Evolutionary conservation across 64 coral and sea anemone species (phyloP), one percentile per base, ranked within the genome.

Genomic region (Montipora efflorescens): DNA sequence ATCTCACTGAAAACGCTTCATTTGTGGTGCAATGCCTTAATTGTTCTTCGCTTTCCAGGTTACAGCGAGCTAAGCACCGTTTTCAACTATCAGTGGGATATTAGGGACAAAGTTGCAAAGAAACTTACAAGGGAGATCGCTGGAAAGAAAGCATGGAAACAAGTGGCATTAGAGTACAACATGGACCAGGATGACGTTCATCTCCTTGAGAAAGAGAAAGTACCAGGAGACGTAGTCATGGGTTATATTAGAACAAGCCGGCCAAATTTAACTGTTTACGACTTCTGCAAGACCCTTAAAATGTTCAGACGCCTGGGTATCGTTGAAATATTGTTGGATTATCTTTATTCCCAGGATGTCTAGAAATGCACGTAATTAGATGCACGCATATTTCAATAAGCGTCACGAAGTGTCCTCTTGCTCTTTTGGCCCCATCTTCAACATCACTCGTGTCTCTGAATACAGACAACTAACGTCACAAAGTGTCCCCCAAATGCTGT

Each of bases 211-310:
- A 48, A 0, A 0, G 18, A 14, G 2, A 43, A 68, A 6, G 16
- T 47, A 3, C 14, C 59, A 48, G 82, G 82, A 8, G 66, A 12
- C 7, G 36, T 3, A 20, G 14, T 46, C 67, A 7, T 85, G 5
- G 28, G n/a, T 4, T 71, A 49, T 19, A 59, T 85, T 49, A 4
- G 4, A 8, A 0, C 62, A 10, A 55, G 52, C 52, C 8, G 25
- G 53, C 62, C 82, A 23, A 19, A 72, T 0, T 47, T 85, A n/a
- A 85, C 82, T 1, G 82, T 48, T 7, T 85, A 85, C 4, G 64
- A 85, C 1, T 85, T 85, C 12, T 85, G 82, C 18, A 72, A 85
- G 28, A 49, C 15, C 5, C 64, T 85, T 16, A 84, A 69, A 28
- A 61, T 46, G 13, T 21, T 84, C 11, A 16, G 59, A 28, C 81